Conservation (phyloP, 2,113 vertebrate genomes). For the Cyanoderma ruficeps region DNA sequence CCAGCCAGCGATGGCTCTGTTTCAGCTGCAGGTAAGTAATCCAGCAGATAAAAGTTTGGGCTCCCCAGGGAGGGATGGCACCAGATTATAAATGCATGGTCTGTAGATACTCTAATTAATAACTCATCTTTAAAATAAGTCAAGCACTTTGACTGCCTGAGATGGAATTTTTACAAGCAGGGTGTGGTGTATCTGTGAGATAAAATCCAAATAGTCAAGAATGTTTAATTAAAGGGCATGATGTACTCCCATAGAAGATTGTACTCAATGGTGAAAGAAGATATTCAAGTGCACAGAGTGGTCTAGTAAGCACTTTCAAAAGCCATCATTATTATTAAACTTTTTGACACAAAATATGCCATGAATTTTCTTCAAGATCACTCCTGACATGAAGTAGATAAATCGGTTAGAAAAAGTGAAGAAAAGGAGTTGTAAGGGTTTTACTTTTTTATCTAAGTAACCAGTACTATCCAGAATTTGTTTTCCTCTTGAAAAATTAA, state of each 20-base stretch:
- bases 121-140: slow-evolving; percentile 31
- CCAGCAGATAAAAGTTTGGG: not conserved
- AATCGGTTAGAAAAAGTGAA: not conserved
- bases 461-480: not conserved
- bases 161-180: slow-evolving; percentile 65
- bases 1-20: not conserved
- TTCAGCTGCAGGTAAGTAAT: not conserved
- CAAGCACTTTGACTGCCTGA: not conserved
- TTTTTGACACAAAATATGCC: not conserved
- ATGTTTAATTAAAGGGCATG: slow-evolving; percentile 48
- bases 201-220: slow-evolving; percentile 55
- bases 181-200: slow-evolving; percentile 52
- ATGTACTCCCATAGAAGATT: slow-evolving; percentile 2
- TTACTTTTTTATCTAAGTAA: slow-evolving; percentile 14
- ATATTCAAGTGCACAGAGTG: not conserved
- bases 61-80: not conserved
- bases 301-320: not conserved
- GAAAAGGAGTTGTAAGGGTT: not conserved
- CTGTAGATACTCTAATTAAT: slow-evolving; percentile 22
- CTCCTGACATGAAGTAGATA: not conserved
- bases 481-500: not conserved
- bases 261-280: slow-evolving; percentile 6
- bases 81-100: not conserved
- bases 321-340: not conserved
- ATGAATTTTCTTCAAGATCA: not conserved